phyloP scores from a whole-genome alignment of 2,888 invertebrate genomes.

The Agelastica alni region DNA sequence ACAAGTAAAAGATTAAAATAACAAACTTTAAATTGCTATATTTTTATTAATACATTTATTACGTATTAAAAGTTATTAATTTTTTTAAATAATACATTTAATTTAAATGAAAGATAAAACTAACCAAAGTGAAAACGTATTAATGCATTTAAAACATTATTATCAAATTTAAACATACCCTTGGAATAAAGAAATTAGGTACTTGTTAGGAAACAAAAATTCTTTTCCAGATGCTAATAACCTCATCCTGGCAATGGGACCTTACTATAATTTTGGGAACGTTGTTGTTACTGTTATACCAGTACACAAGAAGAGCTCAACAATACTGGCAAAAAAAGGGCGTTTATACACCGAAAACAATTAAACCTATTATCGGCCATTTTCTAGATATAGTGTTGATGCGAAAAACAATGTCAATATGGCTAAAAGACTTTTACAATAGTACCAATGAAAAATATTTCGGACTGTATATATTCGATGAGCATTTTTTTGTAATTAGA shows the following conservation, averaged over 20 bases:
- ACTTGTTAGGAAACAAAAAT: too few species aligned
- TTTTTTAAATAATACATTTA: too few species aligned
- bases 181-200: too few species aligned
- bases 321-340: conserved; percentile 42
- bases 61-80: too few species aligned
- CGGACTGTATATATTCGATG: conserved; percentile 59
- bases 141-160: too few species aligned
- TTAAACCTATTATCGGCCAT: conserved; percentile 41
- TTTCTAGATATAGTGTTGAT: conserved; percentile 29
- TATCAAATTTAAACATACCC: too few species aligned
- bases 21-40: too few species aligned
- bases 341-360: conserved; percentile 37
- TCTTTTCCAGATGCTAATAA: conserved; percentile 26
- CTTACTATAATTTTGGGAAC: conserved; percentile 3
- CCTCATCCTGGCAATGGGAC: conserved; percentile 15
- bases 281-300: conserved; percentile 26
- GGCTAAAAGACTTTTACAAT: conserved; percentile 27
- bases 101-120: too few species aligned
- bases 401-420: conserved; percentile 29
- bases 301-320: conserved; percentile 37
- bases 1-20: too few species aligned
- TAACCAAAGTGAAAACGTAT: too few species aligned
- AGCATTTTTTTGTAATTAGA: conserved; percentile 57
- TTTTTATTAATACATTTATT: too few species aligned
- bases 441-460: conserved; percentile 47